Evolutionary conservation across 1,140 invertebrate species (phyloP), one percentile per base, ranked within the genome.

Genomic region (Drosophila orosa): DNA sequence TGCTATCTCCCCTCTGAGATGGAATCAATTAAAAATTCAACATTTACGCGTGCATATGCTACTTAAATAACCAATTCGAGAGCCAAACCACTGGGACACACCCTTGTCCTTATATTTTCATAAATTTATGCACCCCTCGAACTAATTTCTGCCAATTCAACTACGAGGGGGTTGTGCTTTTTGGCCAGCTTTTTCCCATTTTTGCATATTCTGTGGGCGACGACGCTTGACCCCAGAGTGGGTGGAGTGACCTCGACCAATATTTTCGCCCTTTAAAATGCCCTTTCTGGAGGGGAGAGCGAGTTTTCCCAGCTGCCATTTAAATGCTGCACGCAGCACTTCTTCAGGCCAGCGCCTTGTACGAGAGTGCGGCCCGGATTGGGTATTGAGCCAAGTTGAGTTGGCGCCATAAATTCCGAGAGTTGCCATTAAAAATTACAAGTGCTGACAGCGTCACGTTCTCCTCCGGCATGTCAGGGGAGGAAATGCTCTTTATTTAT

Each of bases 111-210:
- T 42, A 59, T 54, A 61, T 75, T 72, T 72, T 80, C 72, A 87
- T 87, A 89, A 83, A 89, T 89, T 87, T 87, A 87, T 87, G 79
- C 83, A 87, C 83, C 83, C 83, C 78, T 61, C 57, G 78, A 72
- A 83, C 76, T 87, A 83, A 87, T 83, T 86, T 79, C 58, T 68
- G 62, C 62, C 72, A 75, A 60, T 75, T 69, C 52, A 5, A 56
- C 44, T 47, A 37, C 57, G 9, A 17, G 19, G 37, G 27, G 27
- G 29, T 52, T 37, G 37, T 33, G 31, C 35, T 69, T 68, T 63
- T 42, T 31, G 8, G 15, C 22, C 7, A 55, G 50, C 10, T 61
- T 58, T 73, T 37, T 24, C 25, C 25, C 19, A 71, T 71, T 57
- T 71, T 77, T 40, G 39, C 54, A 75, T 74, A 59, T 74, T 67